A percentile compares a stretch with the other conserved stretches of the same genome.
These are phyloP conservation scores for Chymomyza amoena DNA, from an alignment of 2,888 invertebrate genomes.

Conservation along the genomic window DNA sequence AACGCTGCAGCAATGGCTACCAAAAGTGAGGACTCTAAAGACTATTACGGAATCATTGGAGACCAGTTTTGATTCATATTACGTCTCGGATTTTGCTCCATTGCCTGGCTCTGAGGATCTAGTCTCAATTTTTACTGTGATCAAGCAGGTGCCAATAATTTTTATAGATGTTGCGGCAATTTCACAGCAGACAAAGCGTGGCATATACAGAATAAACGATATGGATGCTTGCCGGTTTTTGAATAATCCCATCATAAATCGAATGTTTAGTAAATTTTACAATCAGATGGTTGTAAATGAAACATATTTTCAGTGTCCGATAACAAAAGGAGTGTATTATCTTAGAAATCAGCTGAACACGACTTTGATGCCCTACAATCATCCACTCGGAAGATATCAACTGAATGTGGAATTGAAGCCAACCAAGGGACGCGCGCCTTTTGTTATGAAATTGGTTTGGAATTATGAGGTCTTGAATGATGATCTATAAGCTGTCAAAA, in stretches of 20 bases:
- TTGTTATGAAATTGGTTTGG: slow-evolving; percentile 4
- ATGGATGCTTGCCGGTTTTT: background rate
- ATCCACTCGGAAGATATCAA: slow-evolving; percentile 43
- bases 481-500: too few relatives aligned
- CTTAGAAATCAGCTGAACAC: slow-evolving; percentile 11
- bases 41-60: background rate
- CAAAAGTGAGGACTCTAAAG: background rate
- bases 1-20: background rate
- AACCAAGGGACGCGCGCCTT: background rate
- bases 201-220: background rate
- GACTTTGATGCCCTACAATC: slow-evolving; percentile 16
- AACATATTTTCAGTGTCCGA: background rate
- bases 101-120: background rate
- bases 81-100: background rate
- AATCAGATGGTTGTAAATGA: background rate
- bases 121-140: background rate
- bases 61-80: background rate
- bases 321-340: slow-evolving; percentile 24
- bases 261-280: background rate
- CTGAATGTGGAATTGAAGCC: background rate
- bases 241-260: background rate
- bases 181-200: background rate
- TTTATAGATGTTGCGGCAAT: background rate
- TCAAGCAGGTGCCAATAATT: background rate
- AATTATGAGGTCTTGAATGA: slow-evolving; percentile 25